phyloP scores from a whole-genome alignment of 2,888 invertebrate species.

The Drosophila imparisetae region DNA sequence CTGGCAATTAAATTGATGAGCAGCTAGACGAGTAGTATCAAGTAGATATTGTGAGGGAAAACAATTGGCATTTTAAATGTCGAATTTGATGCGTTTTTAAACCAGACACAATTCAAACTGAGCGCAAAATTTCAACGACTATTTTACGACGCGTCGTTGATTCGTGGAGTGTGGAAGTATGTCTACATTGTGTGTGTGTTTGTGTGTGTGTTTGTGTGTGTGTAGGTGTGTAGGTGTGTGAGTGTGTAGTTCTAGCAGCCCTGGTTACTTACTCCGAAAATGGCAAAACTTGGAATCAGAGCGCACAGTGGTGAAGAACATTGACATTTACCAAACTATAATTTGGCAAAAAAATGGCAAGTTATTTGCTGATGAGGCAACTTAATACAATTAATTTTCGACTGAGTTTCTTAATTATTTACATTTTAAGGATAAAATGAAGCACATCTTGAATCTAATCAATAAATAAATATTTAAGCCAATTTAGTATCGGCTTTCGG shows the following conservation, averaged over 20 bases:
- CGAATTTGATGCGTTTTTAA: conserved; percentile 63
- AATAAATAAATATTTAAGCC: neutral
- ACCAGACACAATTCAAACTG: conserved; percentile 59
- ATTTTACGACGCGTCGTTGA: conserved; percentile 36
- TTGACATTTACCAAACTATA: neutral
- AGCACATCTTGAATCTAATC: neutral
- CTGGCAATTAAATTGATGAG: conserved; percentile 35
- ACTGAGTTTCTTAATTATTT: neutral
- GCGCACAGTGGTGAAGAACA: conserved; percentile 39
- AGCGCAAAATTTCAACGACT: conserved; percentile 58
- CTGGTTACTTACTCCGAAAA: conserved; percentile 61
- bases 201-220: neutral
- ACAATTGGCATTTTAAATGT: conserved; percentile 56
- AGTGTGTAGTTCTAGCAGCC: conserved; percentile 19
- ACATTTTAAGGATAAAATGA: neutral
- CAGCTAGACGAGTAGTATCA: conserved; percentile 8
- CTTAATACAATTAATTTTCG: neutral
- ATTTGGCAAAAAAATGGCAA: neutral
- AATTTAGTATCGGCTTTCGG: neutral
- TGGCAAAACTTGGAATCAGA: conserved; percentile 23
- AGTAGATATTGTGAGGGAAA: conserved; percentile 26
- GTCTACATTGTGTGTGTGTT: neutral
- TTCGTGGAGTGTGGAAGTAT: neutral
- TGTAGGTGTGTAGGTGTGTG: conserved; percentile 7
- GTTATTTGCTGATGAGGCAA: neutral